phyloP scores from a whole-genome alignment of 2,888 invertebrate species.

The Toxonevra muliebris region DNA sequence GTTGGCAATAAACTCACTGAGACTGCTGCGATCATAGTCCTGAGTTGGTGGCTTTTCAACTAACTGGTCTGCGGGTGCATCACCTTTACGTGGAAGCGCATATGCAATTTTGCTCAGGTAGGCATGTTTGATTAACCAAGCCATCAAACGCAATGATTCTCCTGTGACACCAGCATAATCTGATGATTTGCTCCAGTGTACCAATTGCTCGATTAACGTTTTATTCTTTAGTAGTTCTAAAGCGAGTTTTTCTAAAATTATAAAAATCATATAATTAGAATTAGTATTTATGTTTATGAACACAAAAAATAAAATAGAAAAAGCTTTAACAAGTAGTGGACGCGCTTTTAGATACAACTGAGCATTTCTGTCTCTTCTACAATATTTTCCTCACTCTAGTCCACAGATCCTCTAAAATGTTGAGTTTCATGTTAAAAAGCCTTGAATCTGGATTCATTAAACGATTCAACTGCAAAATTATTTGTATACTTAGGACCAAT shows the following conservation, averaged over 20 bases:
- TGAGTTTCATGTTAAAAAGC: too few relatives aligned
- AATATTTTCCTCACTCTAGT: too few relatives aligned
- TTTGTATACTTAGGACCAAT: too few relatives aligned
- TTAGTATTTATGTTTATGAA: not conserved
- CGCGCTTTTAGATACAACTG: too few relatives aligned
- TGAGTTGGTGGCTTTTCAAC: slow-evolving; percentile 53
- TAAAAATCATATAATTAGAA: slow-evolving; percentile 8
- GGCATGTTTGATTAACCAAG: slow-evolving; percentile 81
- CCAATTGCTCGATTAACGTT: slow-evolving; percentile 73
- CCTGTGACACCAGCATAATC: slow-evolving; percentile 87
- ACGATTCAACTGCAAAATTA: too few relatives aligned
- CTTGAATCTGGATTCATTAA: too few relatives aligned
- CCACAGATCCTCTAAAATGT: too few relatives aligned
- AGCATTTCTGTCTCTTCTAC: too few relatives aligned
- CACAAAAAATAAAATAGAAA: too few relatives aligned
- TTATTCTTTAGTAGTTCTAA: slow-evolving; percentile 71
- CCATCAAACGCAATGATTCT: slow-evolving; percentile 80
- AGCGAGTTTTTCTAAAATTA: slow-evolving; percentile 74
- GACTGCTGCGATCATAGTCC: slow-evolving; percentile 59
- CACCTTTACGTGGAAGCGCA: slow-evolving; percentile 58
- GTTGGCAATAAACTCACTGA: slow-evolving; percentile 66
- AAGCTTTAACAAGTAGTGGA: too few relatives aligned
- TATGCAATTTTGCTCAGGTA: slow-evolving; percentile 64
- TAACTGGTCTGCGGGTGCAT: slow-evolving; percentile 57
- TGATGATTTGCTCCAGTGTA: slow-evolving; percentile 80